Conservation (phyloP, 92 coral and sea anemone genomes). For the Parazoanthus darwini region DNA sequence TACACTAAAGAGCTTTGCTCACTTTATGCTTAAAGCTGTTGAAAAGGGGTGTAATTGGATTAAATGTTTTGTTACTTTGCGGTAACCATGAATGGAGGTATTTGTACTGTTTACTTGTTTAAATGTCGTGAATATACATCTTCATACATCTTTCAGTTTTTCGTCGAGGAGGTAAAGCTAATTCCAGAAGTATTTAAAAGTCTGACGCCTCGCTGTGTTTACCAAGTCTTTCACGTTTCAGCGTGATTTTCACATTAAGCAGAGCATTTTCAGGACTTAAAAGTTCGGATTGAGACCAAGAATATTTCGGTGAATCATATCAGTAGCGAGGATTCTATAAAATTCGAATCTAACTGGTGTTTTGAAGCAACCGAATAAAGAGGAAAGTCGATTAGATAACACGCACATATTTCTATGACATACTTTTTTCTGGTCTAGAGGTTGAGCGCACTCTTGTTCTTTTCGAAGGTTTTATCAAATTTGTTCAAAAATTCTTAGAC, state of each 20-base stretch:
- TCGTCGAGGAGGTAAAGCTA: not conserved
- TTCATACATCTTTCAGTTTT: not conserved
- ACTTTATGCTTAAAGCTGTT: slow-evolving; percentile 27
- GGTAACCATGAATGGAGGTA: not conserved
- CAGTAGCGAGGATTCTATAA: too few species aligned
- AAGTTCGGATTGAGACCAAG: not conserved
- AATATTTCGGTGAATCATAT: not conserved
- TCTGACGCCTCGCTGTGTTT: not conserved
- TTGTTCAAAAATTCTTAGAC: too few species aligned
- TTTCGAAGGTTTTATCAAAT: too few species aligned
- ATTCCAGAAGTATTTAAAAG: not conserved
- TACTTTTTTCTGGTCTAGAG: too few species aligned
- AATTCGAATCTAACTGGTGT: too few species aligned
- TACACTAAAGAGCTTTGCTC: not conserved
- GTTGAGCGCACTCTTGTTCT: too few species aligned
- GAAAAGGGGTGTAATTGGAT: slow-evolving; percentile 18
- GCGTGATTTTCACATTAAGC: not conserved
- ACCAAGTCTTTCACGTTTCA: not conserved
- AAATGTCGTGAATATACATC: not conserved
- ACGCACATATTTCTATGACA: too few species aligned
- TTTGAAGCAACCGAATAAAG: too few species aligned
- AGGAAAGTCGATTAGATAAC: too few species aligned
- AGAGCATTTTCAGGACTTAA: not conserved
- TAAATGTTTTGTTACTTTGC: slow-evolving; percentile 22
- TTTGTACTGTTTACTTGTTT: not conserved